A percentile compares a stretch with the other conserved stretches of the same genome.
Conservation (phyloP, 2,113 vertebrate genomes). For the Rousettus leschenaultii region DNA sequence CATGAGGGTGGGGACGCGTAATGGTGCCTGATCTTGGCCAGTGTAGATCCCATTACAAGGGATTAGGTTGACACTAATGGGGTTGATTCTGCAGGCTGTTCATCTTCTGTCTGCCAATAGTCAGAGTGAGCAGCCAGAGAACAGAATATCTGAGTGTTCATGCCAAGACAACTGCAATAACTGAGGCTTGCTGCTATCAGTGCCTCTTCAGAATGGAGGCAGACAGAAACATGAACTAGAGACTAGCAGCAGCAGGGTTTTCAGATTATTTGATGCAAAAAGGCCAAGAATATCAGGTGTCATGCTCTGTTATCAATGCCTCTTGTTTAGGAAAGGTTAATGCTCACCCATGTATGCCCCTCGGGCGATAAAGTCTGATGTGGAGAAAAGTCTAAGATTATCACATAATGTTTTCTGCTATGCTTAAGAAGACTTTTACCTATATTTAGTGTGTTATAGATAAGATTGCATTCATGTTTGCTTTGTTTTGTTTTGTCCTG, state of each 20-base stretch:
- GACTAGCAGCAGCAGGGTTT: not conserved
- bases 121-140: conserved; percentile 65
- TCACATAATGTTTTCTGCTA: not conserved
- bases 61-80: conserved; percentile 72
- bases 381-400: not conserved
- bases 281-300: not conserved
- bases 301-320: not conserved
- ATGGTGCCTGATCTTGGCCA: conserved; percentile 38
- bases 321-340: not conserved
- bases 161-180: conserved; percentile 47
- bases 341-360: not conserved
- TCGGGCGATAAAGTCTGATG: not conserved
- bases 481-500: not conserved
- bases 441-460: not conserved
- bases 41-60: conserved; percentile 46
- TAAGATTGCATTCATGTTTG: not conserved
- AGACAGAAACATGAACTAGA: not conserved
- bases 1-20: not conserved
- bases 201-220: not conserved
- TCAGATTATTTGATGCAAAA: not conserved
- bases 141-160: not conserved
- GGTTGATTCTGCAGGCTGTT: conserved; percentile 62
- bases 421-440: not conserved
- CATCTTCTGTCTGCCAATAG: conserved; percentile 62
- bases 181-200: not conserved